Evolutionary conservation across 2,113 vertebrate species (phyloP), one percentile per base, ranked within the genome.

Genomic region (Chlamydotis undulata): DNA sequence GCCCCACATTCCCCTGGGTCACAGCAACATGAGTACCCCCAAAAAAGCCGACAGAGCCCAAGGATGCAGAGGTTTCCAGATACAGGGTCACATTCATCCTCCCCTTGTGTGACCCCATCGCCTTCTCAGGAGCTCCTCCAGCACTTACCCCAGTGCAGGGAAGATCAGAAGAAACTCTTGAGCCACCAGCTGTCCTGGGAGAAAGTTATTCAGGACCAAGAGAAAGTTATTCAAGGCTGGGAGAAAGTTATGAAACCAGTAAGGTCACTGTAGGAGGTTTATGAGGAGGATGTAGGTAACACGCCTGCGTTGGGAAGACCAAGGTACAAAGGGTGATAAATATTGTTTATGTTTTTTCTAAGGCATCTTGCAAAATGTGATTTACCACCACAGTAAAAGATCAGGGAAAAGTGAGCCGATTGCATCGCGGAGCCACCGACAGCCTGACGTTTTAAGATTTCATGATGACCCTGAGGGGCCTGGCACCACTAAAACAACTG

Each of bases 281-380:
- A 89, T 0, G 3, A 96, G 69, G 23, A 95, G 49, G 82, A 89
- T 41, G 19, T 23, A 64, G 7, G 2, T 6, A 96, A 75, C 19
- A 25, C 10, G 2, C 31, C 60, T 25, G 9, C 0, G 2, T 80
- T 0, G 0, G 56, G 69, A 95, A 61, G 76, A 91, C 76, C 0
- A 1, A 93, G 3, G 8, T 67, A 93, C 69, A 80, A 65, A 26
- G 65, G 52, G 11, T 81, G 87, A 96, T 94, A 94, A 96, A 94
- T 89, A 93, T 37, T 91, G 65, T 91, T 97, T 91, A 73, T 64
- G 69, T 26, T 21, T 96, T 82, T 93, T 83, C 86, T 87, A 77
- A 91, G 81, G 74, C 94, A 91, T 93, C 82, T 94, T 95, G 92
- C 86, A 95, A 95, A 96, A 90, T 12, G 26, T 94, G 84, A 97